phyloP scores from a whole-genome alignment of 2,888 invertebrate species.

The Dynastes grantii region DNA sequence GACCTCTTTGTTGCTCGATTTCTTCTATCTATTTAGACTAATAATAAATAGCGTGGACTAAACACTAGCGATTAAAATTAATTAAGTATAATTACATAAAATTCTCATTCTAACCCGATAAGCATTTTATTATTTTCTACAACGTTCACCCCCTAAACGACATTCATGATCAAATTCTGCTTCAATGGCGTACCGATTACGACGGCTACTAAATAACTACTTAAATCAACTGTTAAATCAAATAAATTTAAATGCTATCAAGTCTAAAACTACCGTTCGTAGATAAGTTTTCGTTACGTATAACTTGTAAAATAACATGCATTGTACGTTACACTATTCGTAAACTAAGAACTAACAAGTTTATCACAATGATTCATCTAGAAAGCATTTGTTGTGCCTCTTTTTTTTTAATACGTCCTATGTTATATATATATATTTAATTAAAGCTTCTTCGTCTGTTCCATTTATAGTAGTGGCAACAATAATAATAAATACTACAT shows the following conservation, averaged over 20 bases:
- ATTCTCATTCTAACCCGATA: too few species aligned
- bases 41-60: too few species aligned
- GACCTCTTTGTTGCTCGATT: slow-evolving; percentile 1
- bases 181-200: too few species aligned
- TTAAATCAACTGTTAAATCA: too few species aligned
- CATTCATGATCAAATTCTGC: too few species aligned
- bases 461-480: not conserved
- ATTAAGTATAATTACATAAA: too few species aligned
- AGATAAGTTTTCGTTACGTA: not conserved
- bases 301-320: not conserved
- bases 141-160: too few species aligned
- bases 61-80: too few species aligned
- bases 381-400: slow-evolving; percentile 23
- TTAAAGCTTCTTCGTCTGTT: not conserved
- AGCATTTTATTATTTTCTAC: too few species aligned
- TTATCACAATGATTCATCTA: slow-evolving; percentile 41
- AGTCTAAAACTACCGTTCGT: not conserved
- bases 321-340: not conserved
- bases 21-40: not conserved
- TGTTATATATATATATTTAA: not conserved
- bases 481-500: not conserved
- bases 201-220: too few species aligned
- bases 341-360: slow-evolving; percentile 34
- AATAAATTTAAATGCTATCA: too few species aligned
- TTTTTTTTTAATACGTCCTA: slow-evolving; percentile 2